A percentile compares a stretch with the other conserved stretches of the same genome.
Conservation (phyloP, 2,113 vertebrate species). For the Myotis brandtii region DNA sequence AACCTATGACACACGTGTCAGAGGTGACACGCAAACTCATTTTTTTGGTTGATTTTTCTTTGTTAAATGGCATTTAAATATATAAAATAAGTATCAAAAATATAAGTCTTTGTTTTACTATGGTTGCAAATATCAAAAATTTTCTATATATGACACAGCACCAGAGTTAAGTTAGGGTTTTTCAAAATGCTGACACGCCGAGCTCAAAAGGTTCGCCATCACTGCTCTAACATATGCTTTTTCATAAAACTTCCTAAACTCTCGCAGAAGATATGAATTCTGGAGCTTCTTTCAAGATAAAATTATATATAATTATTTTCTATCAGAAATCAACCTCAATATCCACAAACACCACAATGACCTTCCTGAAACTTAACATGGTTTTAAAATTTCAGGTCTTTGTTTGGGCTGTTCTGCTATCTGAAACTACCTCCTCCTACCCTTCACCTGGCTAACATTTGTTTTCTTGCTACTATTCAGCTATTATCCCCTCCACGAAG, state of each 20-base stretch:
- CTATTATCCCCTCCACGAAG: neutral
- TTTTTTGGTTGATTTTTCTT: too few relatives aligned
- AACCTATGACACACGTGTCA: too few relatives aligned
- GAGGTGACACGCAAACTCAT: too few relatives aligned
- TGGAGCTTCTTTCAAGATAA: slow-evolving; percentile 41
- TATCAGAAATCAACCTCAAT: slow-evolving; percentile 54
- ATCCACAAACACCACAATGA: neutral
- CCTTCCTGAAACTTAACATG: slow-evolving; percentile 10
- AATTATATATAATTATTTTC: slow-evolving; percentile 48
- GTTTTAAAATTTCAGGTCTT: slow-evolving; percentile 21
- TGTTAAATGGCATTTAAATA: too few relatives aligned
- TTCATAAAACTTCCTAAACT: slow-evolving; percentile 43
- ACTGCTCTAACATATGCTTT: neutral
- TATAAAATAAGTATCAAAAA: too few relatives aligned
- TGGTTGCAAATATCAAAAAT: too few relatives aligned
- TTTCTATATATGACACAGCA: too few relatives aligned
- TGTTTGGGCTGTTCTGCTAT: neutral
- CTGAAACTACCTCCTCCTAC: neutral
- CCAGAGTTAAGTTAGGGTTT: too few relatives aligned
- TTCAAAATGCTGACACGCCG: too few relatives aligned
- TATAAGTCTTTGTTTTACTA: too few relatives aligned
- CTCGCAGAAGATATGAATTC: neutral
- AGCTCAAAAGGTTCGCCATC: too few relatives aligned
- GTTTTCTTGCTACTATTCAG: slow-evolving; percentile 40
- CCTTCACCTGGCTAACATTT: slow-evolving; percentile 14